Conservation (phyloP, 1,140 invertebrate species). For the Cardiocondyla obscurior region DNA sequence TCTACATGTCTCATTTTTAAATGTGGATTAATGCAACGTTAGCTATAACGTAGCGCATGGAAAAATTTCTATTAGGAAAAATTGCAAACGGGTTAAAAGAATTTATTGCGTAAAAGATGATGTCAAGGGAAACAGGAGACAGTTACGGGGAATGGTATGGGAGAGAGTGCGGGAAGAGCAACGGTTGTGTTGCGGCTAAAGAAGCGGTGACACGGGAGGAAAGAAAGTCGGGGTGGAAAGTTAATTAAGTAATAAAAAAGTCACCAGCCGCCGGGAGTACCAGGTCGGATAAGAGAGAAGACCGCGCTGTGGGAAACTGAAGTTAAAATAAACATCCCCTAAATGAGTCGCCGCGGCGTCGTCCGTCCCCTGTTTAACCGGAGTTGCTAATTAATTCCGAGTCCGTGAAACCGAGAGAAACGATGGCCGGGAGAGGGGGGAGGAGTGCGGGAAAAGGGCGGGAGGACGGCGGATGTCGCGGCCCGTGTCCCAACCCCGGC, state of each 20-base stretch:
- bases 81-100: constrained; percentile 18
- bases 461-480: constrained; percentile 14
- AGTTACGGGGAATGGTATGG: constrained; percentile 3
- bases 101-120: neutral
- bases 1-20: no score
- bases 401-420: constrained; percentile 80
- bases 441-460: constrained; percentile 24
- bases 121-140: neutral
- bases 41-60: neutral
- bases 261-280: constrained; percentile 65
- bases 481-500: constrained; percentile 43
- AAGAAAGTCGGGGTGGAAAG: constrained; percentile 66
- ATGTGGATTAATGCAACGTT: no score
- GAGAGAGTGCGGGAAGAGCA: constrained; percentile 5
- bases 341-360: constrained; percentile 79
- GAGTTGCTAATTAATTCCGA: constrained; percentile 81
- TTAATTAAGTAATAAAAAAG: constrained; percentile 83
- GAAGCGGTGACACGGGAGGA: constrained; percentile 63
- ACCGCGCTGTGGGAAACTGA: constrained; percentile 63
- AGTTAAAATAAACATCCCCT: constrained; percentile 83
- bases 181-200: constrained; percentile 5
- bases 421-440: constrained; percentile 57
- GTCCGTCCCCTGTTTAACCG: constrained; percentile 68
- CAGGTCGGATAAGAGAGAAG: neutral
- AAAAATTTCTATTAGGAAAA: neutral